These are phyloP conservation scores for Patiria miniata DNA, from an alignment of 35 echinoderm and acorn worm genomes.

Conservation along the genomic window DNA sequence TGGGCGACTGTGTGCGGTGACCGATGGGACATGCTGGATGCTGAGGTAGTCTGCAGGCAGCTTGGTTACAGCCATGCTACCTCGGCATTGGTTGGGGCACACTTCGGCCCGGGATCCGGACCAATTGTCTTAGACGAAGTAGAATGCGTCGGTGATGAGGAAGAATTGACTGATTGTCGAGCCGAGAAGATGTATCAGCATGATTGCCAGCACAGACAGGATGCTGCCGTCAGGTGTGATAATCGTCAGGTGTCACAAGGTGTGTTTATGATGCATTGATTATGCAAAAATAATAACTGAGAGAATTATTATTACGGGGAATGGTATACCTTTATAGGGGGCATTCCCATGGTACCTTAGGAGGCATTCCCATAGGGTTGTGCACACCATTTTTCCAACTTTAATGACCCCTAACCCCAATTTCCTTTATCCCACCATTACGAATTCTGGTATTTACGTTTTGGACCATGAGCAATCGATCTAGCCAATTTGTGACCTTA, in stretches of 20 bases:
- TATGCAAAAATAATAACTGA: too few species aligned
- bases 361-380: too few species aligned
- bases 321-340: too few species aligned
- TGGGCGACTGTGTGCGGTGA: slow-evolving; percentile 18
- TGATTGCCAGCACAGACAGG: slow-evolving; percentile 36
- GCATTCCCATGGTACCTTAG: too few species aligned
- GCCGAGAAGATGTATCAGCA: slow-evolving; percentile 25
- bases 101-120: slow-evolving; percentile 29
- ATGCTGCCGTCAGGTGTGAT: slow-evolving; percentile 32
- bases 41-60: background rate
- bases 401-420: too few species aligned
- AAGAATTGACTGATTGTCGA: background rate
- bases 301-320: too few species aligned
- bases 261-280: background rate
- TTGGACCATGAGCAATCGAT: too few species aligned
- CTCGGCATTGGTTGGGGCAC: background rate
- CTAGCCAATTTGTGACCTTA: too few species aligned
- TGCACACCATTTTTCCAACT: too few species aligned
- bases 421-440: too few species aligned
- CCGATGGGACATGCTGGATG: slow-evolving; percentile 8
- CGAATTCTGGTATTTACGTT: too few species aligned
- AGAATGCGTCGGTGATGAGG: slow-evolving; percentile 17
- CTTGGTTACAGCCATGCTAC: background rate
- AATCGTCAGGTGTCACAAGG: background rate
- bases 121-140: slow-evolving; percentile 31